Evolutionary conservation across 2,797 vertebrate genomes (phyloP).

Genomic region (Pogoniulus pusillus): DNA sequence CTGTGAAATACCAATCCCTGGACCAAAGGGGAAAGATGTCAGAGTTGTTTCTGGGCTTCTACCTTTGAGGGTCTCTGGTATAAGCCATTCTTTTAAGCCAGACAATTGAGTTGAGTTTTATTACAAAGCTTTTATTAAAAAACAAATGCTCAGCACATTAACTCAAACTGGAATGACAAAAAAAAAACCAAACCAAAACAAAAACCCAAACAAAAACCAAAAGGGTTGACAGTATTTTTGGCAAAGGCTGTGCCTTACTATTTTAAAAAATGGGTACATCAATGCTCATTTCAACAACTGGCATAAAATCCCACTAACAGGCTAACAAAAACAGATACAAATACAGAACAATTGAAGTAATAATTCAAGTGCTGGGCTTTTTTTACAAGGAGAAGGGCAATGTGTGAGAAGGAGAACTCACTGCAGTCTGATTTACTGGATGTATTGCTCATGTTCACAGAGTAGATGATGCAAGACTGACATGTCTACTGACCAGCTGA

Average conservation of each 20-base stretch:
- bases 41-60: background rate
- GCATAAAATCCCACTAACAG: constrained; percentile 95
- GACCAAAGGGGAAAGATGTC: background rate
- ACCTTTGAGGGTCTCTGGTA: background rate
- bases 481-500: constrained; percentile 78
- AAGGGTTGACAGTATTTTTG: constrained; percentile 73
- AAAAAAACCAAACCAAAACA: constrained; percentile 59
- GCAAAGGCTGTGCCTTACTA: constrained; percentile 79
- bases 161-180: constrained; percentile 83
- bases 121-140: constrained; percentile 85
- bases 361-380: constrained; percentile 99
- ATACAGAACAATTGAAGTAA: constrained; percentile 91
- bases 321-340: constrained; percentile 97
- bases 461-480: constrained; percentile 76
- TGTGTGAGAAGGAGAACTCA: constrained; percentile 70
- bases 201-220: background rate
- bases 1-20: background rate
- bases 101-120: constrained; percentile 71
- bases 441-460: constrained; percentile 72
- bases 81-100: background rate
- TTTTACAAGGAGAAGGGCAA: constrained; percentile 85
- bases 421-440: constrained; percentile 70
- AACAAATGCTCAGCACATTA: constrained; percentile 84
- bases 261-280: constrained; percentile 89
- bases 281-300: constrained; percentile 96